Evolutionary conservation across 2,888 invertebrate species (phyloP), one percentile per base, ranked within the genome.

Genomic region (Drosophila cracens): DNA sequence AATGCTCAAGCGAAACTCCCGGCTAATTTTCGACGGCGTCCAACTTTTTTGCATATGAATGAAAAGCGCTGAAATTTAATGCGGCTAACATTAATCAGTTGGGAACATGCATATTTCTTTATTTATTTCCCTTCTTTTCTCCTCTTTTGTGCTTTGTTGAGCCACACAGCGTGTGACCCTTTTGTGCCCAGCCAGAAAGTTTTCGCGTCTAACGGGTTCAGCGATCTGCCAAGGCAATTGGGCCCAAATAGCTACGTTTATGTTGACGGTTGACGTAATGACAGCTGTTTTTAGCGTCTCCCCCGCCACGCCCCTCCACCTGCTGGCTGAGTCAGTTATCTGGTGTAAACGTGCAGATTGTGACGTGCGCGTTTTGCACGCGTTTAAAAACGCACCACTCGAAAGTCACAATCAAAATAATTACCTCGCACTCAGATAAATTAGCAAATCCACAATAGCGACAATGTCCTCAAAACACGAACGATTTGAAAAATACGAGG

Each of bases 41-140:
- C 51, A 33, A 11, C 38, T 54, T 77, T 33, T 86, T 89, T 86
- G 90, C 85, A 86, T 89, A 86, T 86, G 88, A 86, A 86, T 86
- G 88, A 87, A 89, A 77, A 70, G 64, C 49, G 60, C 68, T 84
- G 85, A 82, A 87, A 84, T 70, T 72, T 85, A 85, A 86, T 80
- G 70, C 70, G 70, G 51, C 57, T 51, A 77, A 78, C 80, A 85
- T 85, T 73, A 87, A 85, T 85, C 85, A 82, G 70, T 71, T 70
- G 67, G 70, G 74, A 76, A 79, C 58, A 57, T 64, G 11, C 10
- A 36, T 38, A 54, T 54, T 27, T 34, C 31, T 10, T 5, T 27
- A n/a, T 21, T 5, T 34, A 5, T 34, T 7, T 38, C 36, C 13
- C 54, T 11, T 54, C 2, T 27, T 36, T 13, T 25, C 25, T 27